Percentiles rank a stretch among this genome's conserved stretches.
Conservation (phyloP, 2,113 vertebrate genomes). For the Odocoileus hemionus region DNA sequence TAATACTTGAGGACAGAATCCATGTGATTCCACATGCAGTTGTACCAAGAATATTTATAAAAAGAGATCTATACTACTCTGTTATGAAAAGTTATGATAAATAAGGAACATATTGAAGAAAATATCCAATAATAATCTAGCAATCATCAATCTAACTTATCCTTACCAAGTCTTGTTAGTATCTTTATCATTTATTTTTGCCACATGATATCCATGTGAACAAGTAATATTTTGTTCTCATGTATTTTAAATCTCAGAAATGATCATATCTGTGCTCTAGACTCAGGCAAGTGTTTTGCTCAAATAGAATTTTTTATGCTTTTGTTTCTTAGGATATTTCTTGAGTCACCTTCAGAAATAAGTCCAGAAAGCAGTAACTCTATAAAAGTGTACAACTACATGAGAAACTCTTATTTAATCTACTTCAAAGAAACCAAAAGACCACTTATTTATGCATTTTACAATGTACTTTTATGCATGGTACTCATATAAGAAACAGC, state of each 20-base stretch:
- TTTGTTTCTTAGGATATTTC: background rate
- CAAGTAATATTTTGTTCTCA: background rate
- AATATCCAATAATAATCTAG: background rate
- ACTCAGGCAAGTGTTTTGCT: background rate
- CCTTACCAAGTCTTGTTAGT: background rate
- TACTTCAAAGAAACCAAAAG: background rate
- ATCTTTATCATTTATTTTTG: background rate
- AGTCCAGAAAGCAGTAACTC: background rate
- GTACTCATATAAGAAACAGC: background rate
- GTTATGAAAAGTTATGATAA: background rate
- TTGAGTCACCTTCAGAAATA: background rate
- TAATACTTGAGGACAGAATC: background rate
- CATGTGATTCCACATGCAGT: background rate
- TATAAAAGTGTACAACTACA: background rate
- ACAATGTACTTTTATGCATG: background rate
- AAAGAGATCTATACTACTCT: background rate
- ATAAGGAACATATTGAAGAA: background rate
- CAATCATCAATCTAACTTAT: background rate
- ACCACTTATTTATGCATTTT: background rate
- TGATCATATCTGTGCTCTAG: background rate
- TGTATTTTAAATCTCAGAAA: background rate
- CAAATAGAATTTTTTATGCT: background rate
- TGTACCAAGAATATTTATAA: background rate
- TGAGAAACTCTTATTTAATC: background rate
- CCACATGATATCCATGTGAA: background rate